Evolutionary conservation across 2,797 vertebrate species (phyloP).

Genomic region (Sebastolobus altivelis): DNA sequence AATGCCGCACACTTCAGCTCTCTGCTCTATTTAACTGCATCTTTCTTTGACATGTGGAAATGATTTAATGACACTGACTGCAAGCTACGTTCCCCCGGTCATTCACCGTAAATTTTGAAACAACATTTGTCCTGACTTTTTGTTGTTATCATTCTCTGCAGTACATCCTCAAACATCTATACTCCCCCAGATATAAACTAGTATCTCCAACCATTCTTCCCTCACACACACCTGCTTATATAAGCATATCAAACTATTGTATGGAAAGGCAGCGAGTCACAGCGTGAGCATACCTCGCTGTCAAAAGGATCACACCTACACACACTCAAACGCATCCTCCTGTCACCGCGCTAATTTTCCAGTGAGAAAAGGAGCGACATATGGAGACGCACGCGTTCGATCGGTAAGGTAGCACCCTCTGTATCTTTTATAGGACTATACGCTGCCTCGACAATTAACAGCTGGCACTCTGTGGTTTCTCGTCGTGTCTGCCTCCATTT

Average conservation of each 20-base stretch:
- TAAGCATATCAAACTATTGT: slow-evolving; percentile 45
- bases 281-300: slow-evolving; percentile 38
- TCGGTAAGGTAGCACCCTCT: slow-evolving; percentile 45
- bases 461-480: slow-evolving; percentile 34
- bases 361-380: slow-evolving; percentile 45
- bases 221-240: slow-evolving; percentile 42
- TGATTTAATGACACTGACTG: neutral
- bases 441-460: slow-evolving; percentile 57
- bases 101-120: neutral
- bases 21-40: neutral
- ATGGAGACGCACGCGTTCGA: slow-evolving; percentile 50
- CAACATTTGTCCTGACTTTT: neutral
- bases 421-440: slow-evolving; percentile 40
- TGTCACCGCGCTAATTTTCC: slow-evolving; percentile 49
- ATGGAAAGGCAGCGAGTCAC: slow-evolving; percentile 50
- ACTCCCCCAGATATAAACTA: slow-evolving; percentile 2
- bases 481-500: slow-evolving; percentile 6
- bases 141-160: neutral
- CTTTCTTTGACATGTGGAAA: neutral
- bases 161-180: neutral
- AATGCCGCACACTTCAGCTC: slow-evolving; percentile 24
- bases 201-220: neutral
- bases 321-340: slow-evolving; percentile 36
- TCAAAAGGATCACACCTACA: slow-evolving; percentile 65
- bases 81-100: neutral